These are phyloP conservation scores for Lymantria monacha DNA, from an alignment of 2,888 invertebrate genomes.

Conservation along the genomic window DNA sequence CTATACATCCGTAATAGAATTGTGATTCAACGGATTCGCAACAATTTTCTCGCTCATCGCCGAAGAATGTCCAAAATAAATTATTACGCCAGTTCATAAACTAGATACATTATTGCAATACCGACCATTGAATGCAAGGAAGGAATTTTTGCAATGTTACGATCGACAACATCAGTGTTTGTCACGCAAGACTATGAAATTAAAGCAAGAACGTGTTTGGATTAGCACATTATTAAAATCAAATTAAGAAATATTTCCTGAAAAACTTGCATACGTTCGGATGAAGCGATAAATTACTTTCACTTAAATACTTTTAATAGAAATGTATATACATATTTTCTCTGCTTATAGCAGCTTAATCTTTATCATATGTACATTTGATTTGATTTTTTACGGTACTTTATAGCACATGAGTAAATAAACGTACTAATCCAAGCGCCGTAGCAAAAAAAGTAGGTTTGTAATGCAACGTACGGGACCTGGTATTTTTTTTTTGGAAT, in stretches of 20 bases:
- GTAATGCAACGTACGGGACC: too few relatives aligned
- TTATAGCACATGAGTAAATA: too few relatives aligned
- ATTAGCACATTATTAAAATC: constrained; percentile 30
- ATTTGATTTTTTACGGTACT: too few relatives aligned
- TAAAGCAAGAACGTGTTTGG: constrained; percentile 46
- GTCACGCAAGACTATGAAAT: constrained; percentile 59
- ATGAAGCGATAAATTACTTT: too few relatives aligned
- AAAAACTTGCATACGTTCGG: constrained; percentile 15
- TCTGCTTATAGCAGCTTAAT: too few relatives aligned
- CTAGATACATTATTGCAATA: constrained; percentile 27
- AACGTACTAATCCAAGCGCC: too few relatives aligned
- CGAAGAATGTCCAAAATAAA: constrained; percentile 30
- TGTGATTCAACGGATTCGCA: constrained; percentile 26
- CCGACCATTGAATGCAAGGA: constrained; percentile 36
- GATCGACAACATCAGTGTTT: constrained; percentile 53
- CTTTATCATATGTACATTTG: too few relatives aligned
- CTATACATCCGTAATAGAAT: background rate
- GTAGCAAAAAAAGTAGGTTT: too few relatives aligned
- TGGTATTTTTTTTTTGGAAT: too few relatives aligned
- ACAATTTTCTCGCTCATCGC: constrained; percentile 19
- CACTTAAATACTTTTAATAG: too few relatives aligned
- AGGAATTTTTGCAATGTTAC: constrained; percentile 42
- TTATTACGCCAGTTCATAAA: constrained; percentile 16
- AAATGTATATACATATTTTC: too few relatives aligned
- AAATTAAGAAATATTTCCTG: constrained; percentile 39